Percentiles rank a stretch among this genome's conserved stretches.
Evolutionary conservation across 2,113 vertebrate genomes (phyloP).

Genomic region (Coptodon rendalli): DNA sequence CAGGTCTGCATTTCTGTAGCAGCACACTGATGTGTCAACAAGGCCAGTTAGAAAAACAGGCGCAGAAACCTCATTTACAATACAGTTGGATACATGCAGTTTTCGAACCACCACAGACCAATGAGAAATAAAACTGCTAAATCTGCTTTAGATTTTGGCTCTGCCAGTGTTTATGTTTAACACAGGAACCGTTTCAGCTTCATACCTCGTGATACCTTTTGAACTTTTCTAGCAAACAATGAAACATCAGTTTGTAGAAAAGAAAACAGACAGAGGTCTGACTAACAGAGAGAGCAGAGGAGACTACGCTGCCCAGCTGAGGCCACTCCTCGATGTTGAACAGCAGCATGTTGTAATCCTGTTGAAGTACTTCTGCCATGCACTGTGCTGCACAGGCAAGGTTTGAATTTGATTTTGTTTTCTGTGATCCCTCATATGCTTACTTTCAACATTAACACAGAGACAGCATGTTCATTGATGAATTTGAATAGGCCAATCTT

Average conservation of each 20-base stretch:
- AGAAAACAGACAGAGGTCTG: conserved; percentile 26
- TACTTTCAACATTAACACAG: background rate
- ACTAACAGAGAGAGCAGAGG: background rate
- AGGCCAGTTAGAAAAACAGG: conserved; percentile 79
- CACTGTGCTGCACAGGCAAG: background rate
- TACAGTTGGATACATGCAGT: conserved; percentile 25
- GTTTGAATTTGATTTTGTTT: background rate
- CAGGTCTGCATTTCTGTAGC: conserved; percentile 84
- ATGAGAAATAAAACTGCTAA: conserved; percentile 51
- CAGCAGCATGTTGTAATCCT: conserved; percentile 18
- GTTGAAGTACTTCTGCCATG: background rate
- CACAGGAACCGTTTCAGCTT: conserved; percentile 20
- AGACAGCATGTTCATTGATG: background rate
- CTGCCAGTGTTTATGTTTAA: conserved; percentile 51
- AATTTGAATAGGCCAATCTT: background rate
- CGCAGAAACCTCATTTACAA: conserved; percentile 84
- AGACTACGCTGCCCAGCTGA: background rate
- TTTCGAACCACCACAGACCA: conserved; percentile 3
- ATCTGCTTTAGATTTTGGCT: conserved; percentile 60
- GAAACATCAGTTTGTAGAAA: conserved; percentile 18
- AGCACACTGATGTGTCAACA: conserved; percentile 91
- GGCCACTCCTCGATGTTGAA: background rate
- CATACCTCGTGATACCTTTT: conserved; percentile 35
- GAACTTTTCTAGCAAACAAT: conserved; percentile 3
- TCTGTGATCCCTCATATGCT: background rate